Percentiles rank a stretch among this genome's conserved stretches.
These are phyloP conservation scores for Stichodactyla mertensii DNA, from an alignment of 64 coral and sea anemone genomes.

Conservation along the genomic window DNA sequence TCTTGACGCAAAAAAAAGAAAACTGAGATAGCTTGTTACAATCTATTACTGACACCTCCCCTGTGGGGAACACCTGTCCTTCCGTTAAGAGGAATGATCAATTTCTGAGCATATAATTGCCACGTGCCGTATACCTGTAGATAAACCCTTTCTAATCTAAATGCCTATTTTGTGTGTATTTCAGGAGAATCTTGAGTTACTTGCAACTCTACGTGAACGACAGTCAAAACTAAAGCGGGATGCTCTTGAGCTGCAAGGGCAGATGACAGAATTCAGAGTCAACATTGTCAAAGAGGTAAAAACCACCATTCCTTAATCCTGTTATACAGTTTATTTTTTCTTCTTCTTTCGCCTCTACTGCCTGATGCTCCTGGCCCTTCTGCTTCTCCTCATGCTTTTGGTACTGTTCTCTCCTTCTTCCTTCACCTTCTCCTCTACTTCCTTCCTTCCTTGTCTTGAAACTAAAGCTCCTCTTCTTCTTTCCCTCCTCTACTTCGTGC, in stretches of 20 bases:
- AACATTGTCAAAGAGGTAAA: conserved; percentile 86
- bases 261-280: conserved; percentile 88
- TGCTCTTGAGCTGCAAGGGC: conserved; percentile 70
- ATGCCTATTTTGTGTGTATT: not conserved
- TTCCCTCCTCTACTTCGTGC: no score
- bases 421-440: no score
- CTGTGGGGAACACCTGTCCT: no score
- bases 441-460: not conserved
- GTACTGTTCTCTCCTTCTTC: no score
- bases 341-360: not conserved
- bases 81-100: no score
- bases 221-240: conserved; percentile 59
- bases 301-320: not conserved
- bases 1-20: no score
- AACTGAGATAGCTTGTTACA: no score
- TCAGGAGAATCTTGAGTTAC: conserved; percentile 66
- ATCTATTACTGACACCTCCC: no score
- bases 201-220: conserved; percentile 58
- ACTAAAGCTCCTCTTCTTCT: not conserved
- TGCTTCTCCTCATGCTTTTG: not conserved
- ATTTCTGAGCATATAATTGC: no score
- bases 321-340: not conserved
- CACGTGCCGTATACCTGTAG: no score
- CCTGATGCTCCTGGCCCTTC: no score
- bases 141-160: not conserved